A percentile compares a stretch with the other conserved stretches of the same genome.
Evolutionary conservation across 2,888 invertebrate species (phyloP).

Genomic region (Eristalis intricaria): DNA sequence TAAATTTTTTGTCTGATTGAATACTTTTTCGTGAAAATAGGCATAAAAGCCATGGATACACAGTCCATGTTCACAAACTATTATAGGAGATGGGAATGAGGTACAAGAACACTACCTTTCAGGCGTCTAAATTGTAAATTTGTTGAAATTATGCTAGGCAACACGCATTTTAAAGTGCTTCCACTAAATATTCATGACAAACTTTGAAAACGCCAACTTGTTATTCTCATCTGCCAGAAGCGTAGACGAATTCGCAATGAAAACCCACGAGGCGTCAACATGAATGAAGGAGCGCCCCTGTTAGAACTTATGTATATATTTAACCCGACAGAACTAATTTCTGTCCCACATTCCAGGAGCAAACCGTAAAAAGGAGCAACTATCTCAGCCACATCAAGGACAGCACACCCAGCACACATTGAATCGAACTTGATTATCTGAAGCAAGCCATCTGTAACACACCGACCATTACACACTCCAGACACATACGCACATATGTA

Average conservation of each 20-base stretch:
- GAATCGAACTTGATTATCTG: slow-evolving; percentile 50
- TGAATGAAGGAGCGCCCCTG: background rate
- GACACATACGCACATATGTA: slow-evolving; percentile 21
- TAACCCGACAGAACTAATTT: background rate
- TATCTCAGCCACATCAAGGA: background rate
- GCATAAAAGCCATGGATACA: no score
- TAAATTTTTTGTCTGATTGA: no score
- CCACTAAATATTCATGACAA: no score
- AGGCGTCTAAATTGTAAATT: no score
- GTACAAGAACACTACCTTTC: no score
- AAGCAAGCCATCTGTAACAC: slow-evolving; percentile 46
- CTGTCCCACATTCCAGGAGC: background rate
- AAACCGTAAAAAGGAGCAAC: background rate
- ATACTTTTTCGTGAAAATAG: no score
- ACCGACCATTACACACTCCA: slow-evolving; percentile 42
- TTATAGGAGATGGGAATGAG: no score
- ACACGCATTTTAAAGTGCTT: no score
- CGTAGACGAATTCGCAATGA: background rate
- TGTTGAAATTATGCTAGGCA: no score
- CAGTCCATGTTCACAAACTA: no score
- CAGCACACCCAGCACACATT: background rate
- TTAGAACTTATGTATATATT: background rate
- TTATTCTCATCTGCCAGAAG: background rate
- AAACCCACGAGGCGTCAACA: background rate
- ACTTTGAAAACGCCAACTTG: no score